phyloP scores from a whole-genome alignment of 1,140 invertebrate species.

The Trichoplusia ni region DNA sequence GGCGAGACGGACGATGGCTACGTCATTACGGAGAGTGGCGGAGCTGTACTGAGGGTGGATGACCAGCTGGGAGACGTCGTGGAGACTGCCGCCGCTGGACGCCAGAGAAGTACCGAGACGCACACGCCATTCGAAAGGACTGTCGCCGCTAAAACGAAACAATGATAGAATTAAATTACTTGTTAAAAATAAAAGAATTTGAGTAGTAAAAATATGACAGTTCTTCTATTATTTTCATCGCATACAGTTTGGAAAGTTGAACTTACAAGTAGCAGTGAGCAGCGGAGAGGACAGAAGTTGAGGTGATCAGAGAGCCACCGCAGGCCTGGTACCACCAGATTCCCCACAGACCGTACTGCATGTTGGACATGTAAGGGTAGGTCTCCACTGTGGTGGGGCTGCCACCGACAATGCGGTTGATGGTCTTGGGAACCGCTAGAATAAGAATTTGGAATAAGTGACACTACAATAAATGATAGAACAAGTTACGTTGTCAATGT shows the following conservation, averaged over 20 bases:
- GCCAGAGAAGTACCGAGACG: slow-evolving; percentile 49
- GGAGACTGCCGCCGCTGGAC: slow-evolving; percentile 62
- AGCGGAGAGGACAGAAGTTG: slow-evolving; percentile 71
- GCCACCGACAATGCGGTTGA: slow-evolving; percentile 73
- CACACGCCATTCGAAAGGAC: slow-evolving; percentile 43
- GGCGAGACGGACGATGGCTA: slow-evolving; percentile 79
- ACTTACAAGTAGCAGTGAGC: slow-evolving; percentile 74
- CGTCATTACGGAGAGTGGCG: slow-evolving; percentile 81
- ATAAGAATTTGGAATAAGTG: not conserved
- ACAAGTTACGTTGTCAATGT: not conserved
- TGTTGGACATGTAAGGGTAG: slow-evolving; percentile 81
- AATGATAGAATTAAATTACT: too few species aligned
- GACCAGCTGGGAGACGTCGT: slow-evolving; percentile 65
- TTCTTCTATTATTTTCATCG: not conserved
- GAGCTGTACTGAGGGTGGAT: slow-evolving; percentile 75
- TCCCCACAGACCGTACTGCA: slow-evolving; percentile 50
- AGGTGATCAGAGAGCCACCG: slow-evolving; percentile 72
- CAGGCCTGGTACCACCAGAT: slow-evolving; percentile 62
- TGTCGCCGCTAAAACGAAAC: slow-evolving; percentile 37
- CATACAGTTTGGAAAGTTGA: not conserved
- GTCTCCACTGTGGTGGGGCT: slow-evolving; percentile 70
- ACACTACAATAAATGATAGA: not conserved
- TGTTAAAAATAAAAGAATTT: not conserved
- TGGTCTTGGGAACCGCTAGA: slow-evolving; percentile 29
- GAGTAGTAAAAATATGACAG: not conserved